A percentile compares a stretch with the other conserved stretches of the same genome.
Evolutionary conservation across 2,797 vertebrate genomes (phyloP).

Genomic region (Eremophila alpestris): DNA sequence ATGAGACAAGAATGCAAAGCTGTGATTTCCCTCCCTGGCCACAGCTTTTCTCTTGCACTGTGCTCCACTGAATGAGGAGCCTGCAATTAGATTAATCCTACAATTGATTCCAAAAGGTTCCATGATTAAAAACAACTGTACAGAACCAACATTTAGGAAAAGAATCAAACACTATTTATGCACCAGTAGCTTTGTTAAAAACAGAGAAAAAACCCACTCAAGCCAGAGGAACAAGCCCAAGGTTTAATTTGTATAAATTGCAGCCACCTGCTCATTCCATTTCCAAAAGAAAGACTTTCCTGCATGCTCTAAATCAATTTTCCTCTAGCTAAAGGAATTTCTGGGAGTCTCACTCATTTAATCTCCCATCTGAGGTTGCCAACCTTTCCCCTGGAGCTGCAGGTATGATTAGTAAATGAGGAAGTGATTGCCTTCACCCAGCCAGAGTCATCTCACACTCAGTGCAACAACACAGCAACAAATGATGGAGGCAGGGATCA

Average conservation of each 20-base stretch:
- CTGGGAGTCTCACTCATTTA: not conserved
- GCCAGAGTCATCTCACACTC: not conserved
- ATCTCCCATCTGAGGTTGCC: conserved; percentile 7
- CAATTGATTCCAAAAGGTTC: conserved; percentile 50
- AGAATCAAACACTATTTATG: not conserved
- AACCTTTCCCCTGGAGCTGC: not conserved
- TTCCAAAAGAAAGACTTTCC: conserved; percentile 42
- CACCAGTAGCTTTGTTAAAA: conserved; percentile 25
- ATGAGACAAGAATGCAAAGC: conserved; percentile 1
- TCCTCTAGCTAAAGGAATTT: not conserved
- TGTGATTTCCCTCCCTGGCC: not conserved
- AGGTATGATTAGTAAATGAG: not conserved
- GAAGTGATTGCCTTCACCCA: not conserved
- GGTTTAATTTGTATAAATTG: conserved; percentile 64
- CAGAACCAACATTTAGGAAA: not conserved
- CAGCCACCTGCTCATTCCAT: conserved; percentile 29
- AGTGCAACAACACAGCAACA: not conserved
- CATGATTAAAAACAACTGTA: conserved; percentile 29
- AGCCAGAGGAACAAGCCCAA: not conserved
- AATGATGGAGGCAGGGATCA: not conserved
- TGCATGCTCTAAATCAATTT: conserved; percentile 29
- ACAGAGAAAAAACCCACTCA: not conserved
- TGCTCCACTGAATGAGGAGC: not conserved
- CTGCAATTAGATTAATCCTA: conserved; percentile 43
- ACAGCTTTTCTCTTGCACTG: not conserved